A percentile compares a stretch with the other conserved stretches of the same genome.
phyloP scores from a whole-genome alignment of 1,140 invertebrate species.

The Sitobion miscanthi region DNA sequence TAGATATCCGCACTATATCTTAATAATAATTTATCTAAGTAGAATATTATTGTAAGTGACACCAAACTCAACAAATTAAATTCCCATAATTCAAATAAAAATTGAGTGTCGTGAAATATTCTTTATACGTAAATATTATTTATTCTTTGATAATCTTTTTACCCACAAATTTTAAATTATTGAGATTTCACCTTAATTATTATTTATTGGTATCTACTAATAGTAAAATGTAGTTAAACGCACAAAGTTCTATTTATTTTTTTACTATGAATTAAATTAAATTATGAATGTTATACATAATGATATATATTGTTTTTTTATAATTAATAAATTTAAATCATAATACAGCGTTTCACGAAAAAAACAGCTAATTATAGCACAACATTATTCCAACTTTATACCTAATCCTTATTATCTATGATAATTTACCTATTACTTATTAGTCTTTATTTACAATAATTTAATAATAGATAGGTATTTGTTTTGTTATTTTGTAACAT shows the following conservation, averaged over 20 bases:
- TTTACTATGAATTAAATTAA: not conserved
- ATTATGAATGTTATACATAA: not conserved
- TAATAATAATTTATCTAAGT: not conserved
- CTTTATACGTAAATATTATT: not conserved
- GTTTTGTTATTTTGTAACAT: too few species aligned
- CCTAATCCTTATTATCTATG: too few species aligned
- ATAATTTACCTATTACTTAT: too few species aligned
- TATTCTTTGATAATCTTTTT: not conserved
- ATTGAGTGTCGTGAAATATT: not conserved
- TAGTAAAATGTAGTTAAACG: not conserved
- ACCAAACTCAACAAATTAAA: not conserved
- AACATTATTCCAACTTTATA: too few species aligned
- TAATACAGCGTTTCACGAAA: too few species aligned
- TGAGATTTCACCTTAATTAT: not conserved
- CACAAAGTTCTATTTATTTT: not conserved
- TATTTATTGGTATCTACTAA: not conserved
- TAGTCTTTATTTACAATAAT: too few species aligned
- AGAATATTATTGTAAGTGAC: not conserved
- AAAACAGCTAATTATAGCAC: too few species aligned
- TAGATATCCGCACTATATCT: not conserved
- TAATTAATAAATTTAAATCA: too few species aligned
- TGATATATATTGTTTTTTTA: not conserved
- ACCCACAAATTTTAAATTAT: not conserved
- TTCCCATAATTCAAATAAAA: not conserved
- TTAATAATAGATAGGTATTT: too few species aligned